phyloP scores from a whole-genome alignment of 2,888 invertebrate species.

The Sycophila texana region DNA sequence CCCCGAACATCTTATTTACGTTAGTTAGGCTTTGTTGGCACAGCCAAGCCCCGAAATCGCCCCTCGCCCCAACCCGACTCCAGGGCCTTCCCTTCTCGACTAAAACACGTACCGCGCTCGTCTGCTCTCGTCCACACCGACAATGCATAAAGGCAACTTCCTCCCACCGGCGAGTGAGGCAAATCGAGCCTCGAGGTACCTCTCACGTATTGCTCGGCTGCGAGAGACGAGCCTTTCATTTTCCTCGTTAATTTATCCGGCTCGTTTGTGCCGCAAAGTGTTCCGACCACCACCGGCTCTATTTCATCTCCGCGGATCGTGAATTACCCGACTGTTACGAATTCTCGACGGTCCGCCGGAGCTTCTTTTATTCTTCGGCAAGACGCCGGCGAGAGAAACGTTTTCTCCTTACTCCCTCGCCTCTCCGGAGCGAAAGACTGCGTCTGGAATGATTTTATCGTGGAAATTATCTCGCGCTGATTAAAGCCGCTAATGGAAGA shows the following conservation, averaged over 20 bases:
- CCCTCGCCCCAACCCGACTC: conserved; percentile 3
- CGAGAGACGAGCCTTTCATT: conserved; percentile 32
- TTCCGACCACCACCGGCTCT: conserved; percentile 12
- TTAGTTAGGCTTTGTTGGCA: conserved; percentile 75
- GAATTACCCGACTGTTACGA: conserved; percentile 32
- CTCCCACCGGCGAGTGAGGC: conserved; percentile 3
- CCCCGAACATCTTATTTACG: conserved; percentile 74
- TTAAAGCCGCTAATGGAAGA: too few species aligned
- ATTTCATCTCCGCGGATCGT: conserved; percentile 24
- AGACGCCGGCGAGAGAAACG: too few species aligned
- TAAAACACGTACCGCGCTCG: background rate
- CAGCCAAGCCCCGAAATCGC: conserved; percentile 59
- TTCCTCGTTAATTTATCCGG: conserved; percentile 51
- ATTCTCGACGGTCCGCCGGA: background rate
- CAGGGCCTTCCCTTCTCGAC: conserved; percentile 15
- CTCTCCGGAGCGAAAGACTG: too few species aligned
- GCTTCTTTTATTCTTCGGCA: too few species aligned
- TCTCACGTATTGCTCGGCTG: conserved; percentile 3
- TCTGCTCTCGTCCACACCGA: conserved; percentile 50
- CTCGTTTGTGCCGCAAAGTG: conserved; percentile 43
- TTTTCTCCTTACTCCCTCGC: too few species aligned
- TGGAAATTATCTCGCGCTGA: too few species aligned
- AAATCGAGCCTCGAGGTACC: conserved; percentile 30
- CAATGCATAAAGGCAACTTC: conserved; percentile 39
- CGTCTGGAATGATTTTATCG: too few species aligned